A percentile compares a stretch with the other conserved stretches of the same genome.
Conservation (phyloP, 2,888 invertebrate species). For the Caenorhabditis macrosperma region DNA sequence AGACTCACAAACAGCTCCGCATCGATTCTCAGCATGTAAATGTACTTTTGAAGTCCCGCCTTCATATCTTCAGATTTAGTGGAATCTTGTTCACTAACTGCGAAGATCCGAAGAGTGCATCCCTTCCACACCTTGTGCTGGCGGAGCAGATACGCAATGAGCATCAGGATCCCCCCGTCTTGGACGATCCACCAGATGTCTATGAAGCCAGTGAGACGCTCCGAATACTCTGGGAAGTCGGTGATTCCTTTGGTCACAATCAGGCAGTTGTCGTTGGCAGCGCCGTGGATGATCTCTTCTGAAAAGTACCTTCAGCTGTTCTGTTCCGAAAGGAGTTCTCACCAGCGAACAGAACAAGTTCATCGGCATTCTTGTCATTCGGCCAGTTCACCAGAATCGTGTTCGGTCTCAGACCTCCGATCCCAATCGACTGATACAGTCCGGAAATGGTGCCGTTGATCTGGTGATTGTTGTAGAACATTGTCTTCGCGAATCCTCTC, state of each 20-base stretch:
- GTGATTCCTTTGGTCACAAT: constrained; percentile 97
- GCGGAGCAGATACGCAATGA: constrained; percentile 85
- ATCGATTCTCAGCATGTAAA: constrained; percentile 94
- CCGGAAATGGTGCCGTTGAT: constrained; percentile 78
- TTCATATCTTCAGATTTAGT: constrained; percentile 86
- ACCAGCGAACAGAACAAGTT: constrained; percentile 71
- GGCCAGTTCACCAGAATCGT: constrained; percentile 99
- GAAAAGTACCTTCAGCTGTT: constrained; percentile 10
- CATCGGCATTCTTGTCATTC: constrained; percentile 82
- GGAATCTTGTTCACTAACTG: constrained; percentile 96
- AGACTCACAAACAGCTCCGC: constrained; percentile 86
- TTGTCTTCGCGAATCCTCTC: constrained; percentile 96
- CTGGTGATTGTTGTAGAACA: constrained; percentile 87
- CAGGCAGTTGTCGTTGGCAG: constrained; percentile 93
- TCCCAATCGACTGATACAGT: constrained; percentile 91
- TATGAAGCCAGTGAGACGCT: constrained; percentile 89
- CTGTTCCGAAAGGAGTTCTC: background rate
- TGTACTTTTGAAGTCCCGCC: constrained; percentile 95
- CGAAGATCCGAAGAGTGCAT: constrained; percentile 98
- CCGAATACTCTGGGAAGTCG: constrained; percentile 91
- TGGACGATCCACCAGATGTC: constrained; percentile 99
- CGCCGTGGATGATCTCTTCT: constrained; percentile 84
- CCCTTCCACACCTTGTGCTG: constrained; percentile 96
- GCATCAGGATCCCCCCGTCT: constrained; percentile 97
- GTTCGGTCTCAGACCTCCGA: constrained; percentile 98